Base-by-base conservation (phyloP, 1,140 invertebrate genomes). In the Drosophila teissieri region DNA sequence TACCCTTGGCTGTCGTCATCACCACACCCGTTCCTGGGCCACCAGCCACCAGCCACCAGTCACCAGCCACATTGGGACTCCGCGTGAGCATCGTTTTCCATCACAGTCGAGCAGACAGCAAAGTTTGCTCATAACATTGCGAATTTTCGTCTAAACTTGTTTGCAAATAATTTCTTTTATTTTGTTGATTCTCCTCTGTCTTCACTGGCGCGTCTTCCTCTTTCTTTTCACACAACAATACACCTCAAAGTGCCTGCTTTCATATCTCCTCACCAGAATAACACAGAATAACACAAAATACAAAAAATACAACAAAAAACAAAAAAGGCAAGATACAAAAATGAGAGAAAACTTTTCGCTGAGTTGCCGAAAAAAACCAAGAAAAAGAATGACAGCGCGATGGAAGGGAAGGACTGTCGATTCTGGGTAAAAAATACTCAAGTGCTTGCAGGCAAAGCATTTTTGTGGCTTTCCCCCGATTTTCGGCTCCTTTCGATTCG, bases 141-240 rank as follows among this genome's bases (percentile, higher is more conserved):
- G 79, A 88, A 75, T 83, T 82, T 88, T 79, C 67, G 84, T 88
- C 83, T 88, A 89, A 88, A 89, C 76, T 88, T 88, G 83, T 88
- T 88, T 88, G 83, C 75, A 88, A 88, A 88, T 88, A 88, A 88
- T 88, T 88, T 88, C 80, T 88, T 88, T 88, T 89, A 88, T 89
- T 88, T 88, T 89, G 84, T 88, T 82, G 86, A 70, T 80, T 89
- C 67, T 68, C 37, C 37, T 37, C 55, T 17, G 58, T 62, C 39
- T 48, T 42, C 60, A 40, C 51, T 46, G 65, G 27, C 15, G 15
- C 65, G 68, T 57, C 67, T 70, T 49, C 48, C 65, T 78, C 56
- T 62, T 73, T 73, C 70, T 82, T 89, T 88, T 84, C 73, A 88
- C 83, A 88, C 84, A 88, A 88, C 80, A 88, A 79, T 88, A 80